Evolutionary conservation across 2,797 vertebrate genomes (phyloP).

Genomic region (Glyptemys insculpta): DNA sequence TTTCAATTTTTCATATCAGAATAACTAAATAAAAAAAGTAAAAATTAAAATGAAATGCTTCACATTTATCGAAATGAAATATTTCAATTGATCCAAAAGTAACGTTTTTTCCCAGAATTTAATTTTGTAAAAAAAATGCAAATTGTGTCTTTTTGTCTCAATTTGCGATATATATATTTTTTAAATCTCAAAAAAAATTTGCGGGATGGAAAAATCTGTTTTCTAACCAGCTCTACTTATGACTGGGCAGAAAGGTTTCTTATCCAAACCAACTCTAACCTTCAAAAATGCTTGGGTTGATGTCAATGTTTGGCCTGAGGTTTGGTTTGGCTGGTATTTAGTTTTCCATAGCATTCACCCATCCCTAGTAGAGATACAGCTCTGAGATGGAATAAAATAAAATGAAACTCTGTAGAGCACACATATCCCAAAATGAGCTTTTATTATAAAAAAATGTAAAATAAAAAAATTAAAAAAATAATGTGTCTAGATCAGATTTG

Average conservation of each 20-base stretch:
- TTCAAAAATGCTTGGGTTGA: constrained; percentile 74
- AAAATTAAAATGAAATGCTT: not conserved
- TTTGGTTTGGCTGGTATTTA: constrained; percentile 68
- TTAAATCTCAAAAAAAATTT: not conserved
- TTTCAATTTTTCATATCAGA: not conserved
- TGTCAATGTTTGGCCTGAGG: constrained; percentile 76
- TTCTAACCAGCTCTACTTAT: constrained; percentile 73
- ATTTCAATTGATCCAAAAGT: not conserved
- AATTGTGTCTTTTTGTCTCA: not conserved
- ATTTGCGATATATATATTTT: not conserved
- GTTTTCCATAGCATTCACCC: constrained; percentile 66
- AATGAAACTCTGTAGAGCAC: not conserved
- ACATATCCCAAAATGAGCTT: not conserved
- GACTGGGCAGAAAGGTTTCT: constrained; percentile 65
- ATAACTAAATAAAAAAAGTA: not conserved
- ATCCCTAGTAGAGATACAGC: constrained; percentile 63
- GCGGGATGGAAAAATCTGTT: constrained; percentile 73
- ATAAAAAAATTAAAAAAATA: not conserved
- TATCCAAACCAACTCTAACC: constrained; percentile 75
- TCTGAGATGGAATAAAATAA: constrained; percentile 46
- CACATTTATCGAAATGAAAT: not conserved
- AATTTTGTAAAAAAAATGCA: constrained; percentile 7
- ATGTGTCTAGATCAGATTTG: not conserved
- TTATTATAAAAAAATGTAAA: not conserved
- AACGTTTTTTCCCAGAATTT: not conserved